A percentile compares a stretch with the other conserved stretches of the same genome.
Conservation (phyloP, 2,888 invertebrate species). For the Neoaliturus tenellus region DNA sequence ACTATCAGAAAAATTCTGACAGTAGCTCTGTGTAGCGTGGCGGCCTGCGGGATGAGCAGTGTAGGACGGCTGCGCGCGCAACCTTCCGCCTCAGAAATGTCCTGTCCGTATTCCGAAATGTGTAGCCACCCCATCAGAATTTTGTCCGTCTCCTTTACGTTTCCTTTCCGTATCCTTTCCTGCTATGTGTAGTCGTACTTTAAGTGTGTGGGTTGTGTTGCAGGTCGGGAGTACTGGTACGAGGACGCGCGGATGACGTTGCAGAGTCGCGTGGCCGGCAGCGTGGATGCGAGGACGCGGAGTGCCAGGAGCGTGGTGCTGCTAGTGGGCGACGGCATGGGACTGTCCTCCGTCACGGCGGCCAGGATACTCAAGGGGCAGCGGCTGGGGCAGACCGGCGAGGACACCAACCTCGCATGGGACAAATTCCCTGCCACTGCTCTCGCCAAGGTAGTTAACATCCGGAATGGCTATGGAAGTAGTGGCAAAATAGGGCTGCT, state of each 20-base stretch:
- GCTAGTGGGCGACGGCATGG: slow-evolving; percentile 88
- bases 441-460: slow-evolving; percentile 82
- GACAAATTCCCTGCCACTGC: slow-evolving; percentile 83
- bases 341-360: slow-evolving; percentile 83
- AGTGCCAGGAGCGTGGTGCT: slow-evolving; percentile 80
- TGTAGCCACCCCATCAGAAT: too few relatives aligned
- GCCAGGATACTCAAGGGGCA: slow-evolving; percentile 83
- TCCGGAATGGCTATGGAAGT: too few relatives aligned
- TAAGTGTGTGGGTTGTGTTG: slow-evolving; percentile 46
- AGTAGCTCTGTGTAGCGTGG: too few relatives aligned
- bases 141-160: too few relatives aligned
- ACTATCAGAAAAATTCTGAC: too few relatives aligned
- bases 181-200: too few relatives aligned
- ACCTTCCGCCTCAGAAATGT: too few relatives aligned
- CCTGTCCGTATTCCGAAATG: too few relatives aligned
- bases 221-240: slow-evolving; percentile 79
- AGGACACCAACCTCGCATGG: slow-evolving; percentile 81
- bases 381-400: slow-evolving; percentile 77
- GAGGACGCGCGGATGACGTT: slow-evolving; percentile 76
- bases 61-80: too few relatives aligned
- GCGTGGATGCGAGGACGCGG: slow-evolving; percentile 54
- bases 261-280: slow-evolving; percentile 72
- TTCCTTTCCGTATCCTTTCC: too few relatives aligned
- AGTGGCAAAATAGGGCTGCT: too few relatives aligned
- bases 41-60: too few relatives aligned